phyloP scores from a whole-genome alignment of 2,888 invertebrate species.

The Amorpha juglandis region DNA sequence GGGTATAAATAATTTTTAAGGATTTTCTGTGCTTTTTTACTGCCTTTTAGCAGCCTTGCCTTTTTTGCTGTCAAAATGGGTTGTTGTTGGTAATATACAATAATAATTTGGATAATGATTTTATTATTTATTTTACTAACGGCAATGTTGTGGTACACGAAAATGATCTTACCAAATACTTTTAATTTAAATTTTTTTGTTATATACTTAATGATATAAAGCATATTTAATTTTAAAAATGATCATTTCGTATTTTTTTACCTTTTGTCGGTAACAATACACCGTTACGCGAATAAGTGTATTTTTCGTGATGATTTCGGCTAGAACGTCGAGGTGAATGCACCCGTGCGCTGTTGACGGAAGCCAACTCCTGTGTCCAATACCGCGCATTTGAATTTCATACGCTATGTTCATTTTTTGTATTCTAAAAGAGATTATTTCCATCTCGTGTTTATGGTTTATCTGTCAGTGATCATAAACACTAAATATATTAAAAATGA shows the following conservation, averaged over 20 bases:
- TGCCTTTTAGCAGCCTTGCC: background rate
- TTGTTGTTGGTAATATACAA: no score
- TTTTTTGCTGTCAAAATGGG: no score
- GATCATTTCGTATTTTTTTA: background rate
- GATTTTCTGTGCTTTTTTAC: background rate
- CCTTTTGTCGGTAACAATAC: background rate
- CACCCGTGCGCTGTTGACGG: conserved; percentile 64
- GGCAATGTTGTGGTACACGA: no score
- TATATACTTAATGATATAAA: no score
- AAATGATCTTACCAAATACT: no score
- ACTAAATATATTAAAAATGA: no score
- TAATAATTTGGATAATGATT: no score
- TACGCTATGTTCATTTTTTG: conserved; percentile 30
- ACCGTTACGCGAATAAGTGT: conserved; percentile 12
- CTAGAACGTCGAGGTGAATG: conserved; percentile 53
- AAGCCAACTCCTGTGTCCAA: conserved; percentile 40
- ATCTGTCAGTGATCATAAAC: no score
- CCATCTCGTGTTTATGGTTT: background rate
- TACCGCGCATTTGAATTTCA: conserved; percentile 62
- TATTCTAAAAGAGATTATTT: background rate
- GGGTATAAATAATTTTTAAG: conserved; percentile 27
- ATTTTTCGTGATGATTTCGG: conserved; percentile 27
- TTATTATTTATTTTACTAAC: no score
- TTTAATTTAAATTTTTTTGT: no score
- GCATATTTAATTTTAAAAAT: background rate